Base-by-base conservation (phyloP, 2,888 invertebrate genomes). In the Limnephilus marmoratus region DNA sequence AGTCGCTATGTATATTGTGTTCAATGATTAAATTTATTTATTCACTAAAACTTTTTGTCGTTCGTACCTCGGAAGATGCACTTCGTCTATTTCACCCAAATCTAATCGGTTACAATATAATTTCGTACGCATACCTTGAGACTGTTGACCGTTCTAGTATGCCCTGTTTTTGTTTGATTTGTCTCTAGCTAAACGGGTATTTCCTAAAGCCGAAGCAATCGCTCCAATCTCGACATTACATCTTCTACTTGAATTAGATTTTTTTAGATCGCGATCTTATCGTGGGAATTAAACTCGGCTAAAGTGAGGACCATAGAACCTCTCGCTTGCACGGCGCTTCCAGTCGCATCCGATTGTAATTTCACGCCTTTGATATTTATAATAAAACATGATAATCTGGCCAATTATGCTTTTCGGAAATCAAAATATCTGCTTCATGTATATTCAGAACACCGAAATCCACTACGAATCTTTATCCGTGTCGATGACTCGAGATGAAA, bases 381-480 rank as follows among this genome's bases (percentile, higher is more conserved):
- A 68, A n/a, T 45, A 87, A 53, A 87, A 49, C 34, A 49, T 68
- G 29, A 49, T n/a, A 53, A 87, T 53, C 29, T 15, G 15, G n/a
- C n/a, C 53, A 87, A 53, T 87, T 87, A 87, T 87, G 45, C n/a
- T 87, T 87, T 87, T 87, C 68, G 53, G 87, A 53, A 53, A 53
- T 87, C n/a, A n/a, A 12, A 53, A 49, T 34, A 87, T 31, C 37
- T 15, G 1, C 15, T 85, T 87, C 45, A 53, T 31, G 15, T 41
- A n/a, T 68, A 49, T 53, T 34, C 53, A 29, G 49, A 49, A 31
- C 87, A 68, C 53, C 87, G n/a, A 87, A 87, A 34, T 45, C 13
- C 45, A 45, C 82, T 18, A 83, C 34, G 31, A 18, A 15, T 34
- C 85, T 85, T 41, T 85, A n/a, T 41, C 37, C 85, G 87, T 87